Evolutionary conservation across 2,797 vertebrate genomes (phyloP), one percentile per base, ranked within the genome.

Genomic region (Choloepus didactylus): DNA sequence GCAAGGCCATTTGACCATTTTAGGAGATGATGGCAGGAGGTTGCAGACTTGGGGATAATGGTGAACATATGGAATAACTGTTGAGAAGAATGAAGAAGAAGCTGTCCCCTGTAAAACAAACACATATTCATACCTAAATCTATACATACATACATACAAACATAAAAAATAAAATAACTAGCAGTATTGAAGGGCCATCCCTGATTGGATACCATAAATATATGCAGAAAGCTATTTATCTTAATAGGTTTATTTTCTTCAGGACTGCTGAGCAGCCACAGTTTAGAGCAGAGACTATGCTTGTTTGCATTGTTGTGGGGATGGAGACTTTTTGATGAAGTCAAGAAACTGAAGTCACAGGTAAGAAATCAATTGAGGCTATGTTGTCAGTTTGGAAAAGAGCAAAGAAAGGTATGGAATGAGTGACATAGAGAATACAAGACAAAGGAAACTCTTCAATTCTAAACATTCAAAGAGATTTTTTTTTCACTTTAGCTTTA

Each of bases 401-500:
- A 19, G 56, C 38, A 83, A 73, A 87, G 12, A 56, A 82, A 73
- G 7, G 5, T 56, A 94, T 91, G 3, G 35, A 70, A 85, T 85
- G 27, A 27, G 5, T 62, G 44, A 59, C 1, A n/a, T 56, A 23
- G 9, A 89, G 31, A 94, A 46, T 44, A 31, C 27, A 67, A 83
- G 51, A 66, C 14, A 80, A 7, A 81, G 6, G 41, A 77, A 95
- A 75, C 75, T 91, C 56, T 93, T 80, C 49, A 91, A 85, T 31
- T 49, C 12, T 77, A 87, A 76, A 92, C 29, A 35, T 85, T 87
- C 11, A 64, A 88, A 82, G 19, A 60, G 5, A 41, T 25, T 87
- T 35, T 83, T 29, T 77, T 86, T 89, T 87, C 14, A 35, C 19
- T 80, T 86, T 46, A 87, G 9, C 72, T 84, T 93, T 87, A 87